Percentiles rank a stretch among this genome's conserved stretches.
Conservation (phyloP, 2,797 vertebrate genomes). For the Tympanoctomys barrerae region DNA sequence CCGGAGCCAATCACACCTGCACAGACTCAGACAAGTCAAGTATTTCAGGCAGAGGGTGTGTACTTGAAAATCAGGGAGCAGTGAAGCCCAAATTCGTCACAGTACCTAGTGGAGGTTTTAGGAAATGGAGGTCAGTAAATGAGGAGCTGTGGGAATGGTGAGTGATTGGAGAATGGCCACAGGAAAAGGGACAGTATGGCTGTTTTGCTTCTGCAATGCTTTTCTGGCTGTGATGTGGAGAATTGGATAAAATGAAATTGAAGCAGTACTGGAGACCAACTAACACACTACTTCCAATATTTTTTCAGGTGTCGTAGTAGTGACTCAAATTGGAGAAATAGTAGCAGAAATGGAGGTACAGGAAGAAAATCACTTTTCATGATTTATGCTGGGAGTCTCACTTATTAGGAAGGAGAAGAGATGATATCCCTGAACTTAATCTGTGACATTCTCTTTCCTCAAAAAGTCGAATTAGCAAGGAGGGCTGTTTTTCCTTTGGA, state of each 20-base stretch:
- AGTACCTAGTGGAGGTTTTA: background rate
- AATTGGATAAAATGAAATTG: background rate
- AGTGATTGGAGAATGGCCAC: background rate
- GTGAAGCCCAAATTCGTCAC: background rate
- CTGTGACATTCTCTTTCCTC: constrained; percentile 7
- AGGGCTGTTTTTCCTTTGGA: background rate
- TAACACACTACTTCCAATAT: background rate
- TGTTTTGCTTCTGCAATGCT: background rate
- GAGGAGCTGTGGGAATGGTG: background rate
- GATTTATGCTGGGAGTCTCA: background rate
- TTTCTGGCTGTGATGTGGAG: background rate
- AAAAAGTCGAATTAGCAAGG: background rate
- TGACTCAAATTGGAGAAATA: background rate
- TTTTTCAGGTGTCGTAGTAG: background rate
- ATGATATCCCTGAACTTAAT: background rate
- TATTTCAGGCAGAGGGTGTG: background rate
- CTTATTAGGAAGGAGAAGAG: background rate
- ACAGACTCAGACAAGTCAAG: background rate
- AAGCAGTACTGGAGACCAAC: background rate
- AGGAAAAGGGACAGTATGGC: background rate
- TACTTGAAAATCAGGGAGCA: background rate
- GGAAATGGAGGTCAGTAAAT: background rate
- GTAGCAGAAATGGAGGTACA: background rate
- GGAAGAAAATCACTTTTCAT: background rate
- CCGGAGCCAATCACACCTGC: background rate